Base-by-base conservation (phyloP, 2,797 vertebrate genomes). In the Catostomus latipinnis region DNA sequence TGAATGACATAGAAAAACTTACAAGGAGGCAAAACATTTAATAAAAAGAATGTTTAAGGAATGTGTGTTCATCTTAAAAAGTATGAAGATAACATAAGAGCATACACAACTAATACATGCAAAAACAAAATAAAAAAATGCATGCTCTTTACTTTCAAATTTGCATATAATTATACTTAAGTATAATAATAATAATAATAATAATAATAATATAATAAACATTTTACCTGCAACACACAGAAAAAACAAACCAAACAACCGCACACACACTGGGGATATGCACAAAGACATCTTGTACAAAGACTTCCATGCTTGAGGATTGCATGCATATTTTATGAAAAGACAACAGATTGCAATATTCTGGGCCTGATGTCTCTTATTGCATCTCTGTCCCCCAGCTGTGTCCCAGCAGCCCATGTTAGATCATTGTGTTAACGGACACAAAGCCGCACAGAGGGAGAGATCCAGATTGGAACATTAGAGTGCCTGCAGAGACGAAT, bases 71-170 rank as follows among this genome's bases (percentile, higher is more conserved):
- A 34, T 34, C 34, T 34, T 34, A 34, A 34, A 34, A 34, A 34
- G 2, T 34, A 34, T 34, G 4, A 34, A 34, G 34, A 34, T 34
- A 34, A 34, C 34, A 60, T 60, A 18, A 60, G 16, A 18, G 4
- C 8, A 18, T 60, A 18, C 8, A 60, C 50, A 52, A 11, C 50
- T 11, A 52, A 52, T 52, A 1, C 9, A 52, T 52, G 11, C 50
- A 52, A 9, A 52, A 52, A 88, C 89, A 87, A 72, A 81, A 46
- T 87, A 89, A 82, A 86, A 87, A 86, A 88, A 34, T 34, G 34
- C 34, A 34, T 87, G 72, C 79, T 83, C 86, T 83, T 81, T 82
- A 85, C 82, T 1, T 6, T 22, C 11, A 5, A 63, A 6, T 11
- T 63, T 43, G 11, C 6, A 8, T 43, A 45, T 13, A 63, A 6